phyloP scores from a whole-genome alignment of 2,888 invertebrate species.

The Troides helena region DNA sequence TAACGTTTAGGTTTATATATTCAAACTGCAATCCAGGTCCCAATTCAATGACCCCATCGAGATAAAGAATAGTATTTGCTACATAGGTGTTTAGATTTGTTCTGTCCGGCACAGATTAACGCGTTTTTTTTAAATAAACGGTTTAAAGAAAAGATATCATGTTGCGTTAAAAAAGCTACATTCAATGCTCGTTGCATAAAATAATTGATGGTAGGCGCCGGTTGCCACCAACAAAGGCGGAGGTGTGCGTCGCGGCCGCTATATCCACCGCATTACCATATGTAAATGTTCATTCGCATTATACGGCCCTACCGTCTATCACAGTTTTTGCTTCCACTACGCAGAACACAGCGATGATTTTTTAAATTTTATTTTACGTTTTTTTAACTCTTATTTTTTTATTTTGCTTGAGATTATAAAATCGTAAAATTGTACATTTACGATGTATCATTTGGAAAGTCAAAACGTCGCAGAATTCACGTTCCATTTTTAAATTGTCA shows the following conservation, averaged over 20 bases:
- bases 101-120: background rate
- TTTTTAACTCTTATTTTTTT: background rate
- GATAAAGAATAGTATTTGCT: too few relatives aligned
- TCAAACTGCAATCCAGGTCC: too few relatives aligned
- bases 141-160: too few relatives aligned
- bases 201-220: constrained; percentile 32
- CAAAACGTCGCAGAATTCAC: too few relatives aligned
- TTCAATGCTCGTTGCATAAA: constrained; percentile 22
- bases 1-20: too few relatives aligned
- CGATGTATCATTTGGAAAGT: too few relatives aligned
- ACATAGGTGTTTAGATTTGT: too few relatives aligned
- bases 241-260: constrained; percentile 48
- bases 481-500: too few relatives aligned
- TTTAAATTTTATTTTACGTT: background rate
- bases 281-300: constrained; percentile 60
- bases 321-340: constrained; percentile 19
- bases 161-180: background rate
- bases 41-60: too few relatives aligned
- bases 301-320: constrained; percentile 46
- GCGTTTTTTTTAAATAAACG: background rate
- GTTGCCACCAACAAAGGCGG: constrained; percentile 50
- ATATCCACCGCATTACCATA: constrained; percentile 59
- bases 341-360: constrained; percentile 4
- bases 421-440: too few relatives aligned
- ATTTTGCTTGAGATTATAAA: background rate